phyloP scores from a whole-genome alignment of 2,888 invertebrate species.

The Harmothoe impar region DNA sequence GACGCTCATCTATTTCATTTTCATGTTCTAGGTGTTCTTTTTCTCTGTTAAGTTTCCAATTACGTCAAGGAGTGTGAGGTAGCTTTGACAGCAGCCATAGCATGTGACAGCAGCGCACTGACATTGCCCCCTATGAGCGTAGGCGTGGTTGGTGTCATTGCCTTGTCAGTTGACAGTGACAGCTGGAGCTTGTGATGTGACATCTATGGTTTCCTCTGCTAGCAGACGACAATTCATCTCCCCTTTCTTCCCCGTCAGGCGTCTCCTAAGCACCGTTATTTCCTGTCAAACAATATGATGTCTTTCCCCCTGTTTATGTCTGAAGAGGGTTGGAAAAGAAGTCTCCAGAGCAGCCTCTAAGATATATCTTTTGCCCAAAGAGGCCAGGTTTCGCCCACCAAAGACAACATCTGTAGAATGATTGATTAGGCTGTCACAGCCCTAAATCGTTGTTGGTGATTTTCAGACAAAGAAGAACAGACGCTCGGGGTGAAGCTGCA shows the following conservation, averaged over 20 bases:
- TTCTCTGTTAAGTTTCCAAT: not conserved
- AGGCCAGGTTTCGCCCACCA: too few relatives aligned
- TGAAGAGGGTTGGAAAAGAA: not conserved
- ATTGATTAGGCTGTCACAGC: too few relatives aligned
- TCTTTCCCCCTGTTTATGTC: not conserved
- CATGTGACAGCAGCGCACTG: not conserved
- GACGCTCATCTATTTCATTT: not conserved
- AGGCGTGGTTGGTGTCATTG: conserved; percentile 14
- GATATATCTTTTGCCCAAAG: too few relatives aligned
- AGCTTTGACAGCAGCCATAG: not conserved
- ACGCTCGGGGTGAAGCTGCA: not conserved
- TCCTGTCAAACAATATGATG: not conserved
- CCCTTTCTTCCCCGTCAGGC: not conserved
- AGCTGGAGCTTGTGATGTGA: not conserved
- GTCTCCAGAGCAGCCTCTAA: not conserved
- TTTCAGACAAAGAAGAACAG: not conserved
- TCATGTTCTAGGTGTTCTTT: not conserved
- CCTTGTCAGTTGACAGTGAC: not conserved
- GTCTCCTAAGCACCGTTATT: not conserved
- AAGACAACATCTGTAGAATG: too few relatives aligned
- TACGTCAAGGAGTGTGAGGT: not conserved
- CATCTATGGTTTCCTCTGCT: not conserved
- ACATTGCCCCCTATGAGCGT: not conserved
- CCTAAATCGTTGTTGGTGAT: not conserved
- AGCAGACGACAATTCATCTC: conserved; percentile 29